Percentiles rank a stretch among this genome's conserved stretches.
Evolutionary conservation across 2,797 vertebrate species (phyloP).

Genomic region (Phalanger gymnotis): DNA sequence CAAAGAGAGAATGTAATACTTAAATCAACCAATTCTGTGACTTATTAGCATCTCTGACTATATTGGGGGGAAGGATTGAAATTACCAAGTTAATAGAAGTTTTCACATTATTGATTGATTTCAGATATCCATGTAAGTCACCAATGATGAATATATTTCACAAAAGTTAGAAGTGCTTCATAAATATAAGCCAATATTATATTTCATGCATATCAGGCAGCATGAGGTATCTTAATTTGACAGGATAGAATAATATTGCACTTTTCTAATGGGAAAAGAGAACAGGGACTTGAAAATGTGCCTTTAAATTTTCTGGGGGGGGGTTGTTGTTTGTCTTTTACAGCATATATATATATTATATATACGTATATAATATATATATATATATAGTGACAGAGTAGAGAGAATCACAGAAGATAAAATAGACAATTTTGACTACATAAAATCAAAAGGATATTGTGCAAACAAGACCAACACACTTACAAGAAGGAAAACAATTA

Average conservation of each 20-base stretch:
- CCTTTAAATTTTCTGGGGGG: conserved; percentile 6
- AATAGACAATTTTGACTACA: not conserved
- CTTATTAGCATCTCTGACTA: conserved; percentile 27
- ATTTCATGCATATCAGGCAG: conserved; percentile 67
- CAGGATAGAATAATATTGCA: conserved; percentile 62
- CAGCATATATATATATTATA: not conserved
- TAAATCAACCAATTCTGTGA: conserved; percentile 2
- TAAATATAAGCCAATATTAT: conserved; percentile 73
- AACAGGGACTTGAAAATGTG: conserved; percentile 56
- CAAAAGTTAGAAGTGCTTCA: conserved; percentile 70
- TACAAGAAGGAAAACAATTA: not conserved
- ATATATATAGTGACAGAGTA: not conserved
- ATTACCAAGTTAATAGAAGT: conserved; percentile 40
- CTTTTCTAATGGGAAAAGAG: conserved; percentile 55
- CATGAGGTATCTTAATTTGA: conserved; percentile 70
- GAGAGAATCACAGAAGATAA: not conserved
- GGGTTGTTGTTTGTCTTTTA: not conserved
- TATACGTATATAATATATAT: not conserved
- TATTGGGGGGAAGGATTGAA: conserved; percentile 52
- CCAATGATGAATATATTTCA: conserved; percentile 62
- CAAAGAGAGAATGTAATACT: not conserved
- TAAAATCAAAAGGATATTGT: not conserved
- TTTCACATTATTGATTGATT: conserved; percentile 57
- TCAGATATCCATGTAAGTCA: conserved; percentile 33
- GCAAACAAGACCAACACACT: not conserved